Base-by-base conservation (phyloP, 2,888 invertebrate species). In the Cheilosia vernalis region DNA sequence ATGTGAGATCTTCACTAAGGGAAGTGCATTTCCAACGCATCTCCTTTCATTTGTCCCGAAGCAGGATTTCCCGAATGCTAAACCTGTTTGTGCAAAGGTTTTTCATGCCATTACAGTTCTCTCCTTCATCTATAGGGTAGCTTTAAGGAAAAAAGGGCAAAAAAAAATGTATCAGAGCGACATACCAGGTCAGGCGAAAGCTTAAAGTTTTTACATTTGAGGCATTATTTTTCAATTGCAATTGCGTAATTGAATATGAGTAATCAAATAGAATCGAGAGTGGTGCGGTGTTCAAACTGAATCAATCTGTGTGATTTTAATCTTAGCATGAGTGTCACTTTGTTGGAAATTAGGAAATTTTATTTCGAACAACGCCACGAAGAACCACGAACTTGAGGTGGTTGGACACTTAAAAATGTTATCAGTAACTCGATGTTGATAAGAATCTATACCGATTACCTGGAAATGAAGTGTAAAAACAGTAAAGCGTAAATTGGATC, bases 151-250 rank as follows among this genome's bases (percentile, higher is more conserved):
- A 19, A 17, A n/a, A 56, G 3, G 30, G 21, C n/a, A 10, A n/a
- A 10, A 10, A n/a, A n/a, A 10, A n/a, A 33, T 13, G 24, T 27
- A 4, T 4, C 10, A 24, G 17, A 24, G 15, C 24, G 44, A 24
- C 42, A 61, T 51, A 61, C 37, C 44, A 77, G 60, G 67, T 61
- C 67, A 69, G 77, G 37, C 60, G 49, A 55, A 51, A 51, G 55
- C 53, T 53, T 55, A 42, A 60, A 33, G 17, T 42, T 53, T 77
- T 24, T 67, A 44, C 44, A 61, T 44, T 67, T 76, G 21, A 61
- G 53, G 67, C 53, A 69, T 55, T 69, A 60, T 61, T n/a, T 69
- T 69, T 55, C 19, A 55, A 69, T 61, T 55, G n/a, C 37, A 37
- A 37, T 4, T 4, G 13, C 24, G 55, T 19, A 47, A 33, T 24